Conservation (phyloP, 1,140 invertebrate genomes). For the Proctacanthus coquilletti region DNA sequence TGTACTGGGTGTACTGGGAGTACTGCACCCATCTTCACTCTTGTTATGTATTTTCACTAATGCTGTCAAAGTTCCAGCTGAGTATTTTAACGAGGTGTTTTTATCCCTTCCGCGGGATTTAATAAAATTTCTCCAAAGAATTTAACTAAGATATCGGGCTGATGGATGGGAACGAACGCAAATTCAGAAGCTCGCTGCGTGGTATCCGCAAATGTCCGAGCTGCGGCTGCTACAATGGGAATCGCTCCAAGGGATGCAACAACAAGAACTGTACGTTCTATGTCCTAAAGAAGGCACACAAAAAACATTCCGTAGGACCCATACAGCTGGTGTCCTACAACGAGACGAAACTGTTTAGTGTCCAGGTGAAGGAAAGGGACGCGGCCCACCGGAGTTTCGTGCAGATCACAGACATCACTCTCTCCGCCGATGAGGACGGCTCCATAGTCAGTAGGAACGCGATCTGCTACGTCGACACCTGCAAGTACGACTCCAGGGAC, state of each 20-base stretch:
- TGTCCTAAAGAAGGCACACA: constrained; percentile 9
- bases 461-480: constrained; percentile 17
- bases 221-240: constrained; percentile 21
- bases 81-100: too few relatives aligned
- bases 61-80: too few relatives aligned
- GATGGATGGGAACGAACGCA: too few relatives aligned
- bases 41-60: too few relatives aligned
- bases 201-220: constrained; percentile 17
- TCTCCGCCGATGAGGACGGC: constrained; percentile 14
- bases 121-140: too few relatives aligned
- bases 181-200: too few relatives aligned
- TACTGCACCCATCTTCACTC: too few relatives aligned
- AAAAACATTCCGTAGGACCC: constrained; percentile 13
- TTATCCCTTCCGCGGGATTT: too few relatives aligned
- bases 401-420: constrained; percentile 13
- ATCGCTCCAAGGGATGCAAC: constrained; percentile 15
- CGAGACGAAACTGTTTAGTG: constrained; percentile 14
- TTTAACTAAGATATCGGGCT: too few relatives aligned
- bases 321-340: constrained; percentile 14
- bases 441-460: constrained; percentile 22
- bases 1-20: too few relatives aligned
- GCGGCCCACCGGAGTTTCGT: constrained; percentile 20
- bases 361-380: constrained; percentile 15
- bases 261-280: constrained; percentile 16
- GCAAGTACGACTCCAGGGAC: constrained; percentile 10